A percentile compares a stretch with the other conserved stretches of the same genome.
Conservation (phyloP, 2,797 vertebrate species). For the Siniperca undulata region DNA sequence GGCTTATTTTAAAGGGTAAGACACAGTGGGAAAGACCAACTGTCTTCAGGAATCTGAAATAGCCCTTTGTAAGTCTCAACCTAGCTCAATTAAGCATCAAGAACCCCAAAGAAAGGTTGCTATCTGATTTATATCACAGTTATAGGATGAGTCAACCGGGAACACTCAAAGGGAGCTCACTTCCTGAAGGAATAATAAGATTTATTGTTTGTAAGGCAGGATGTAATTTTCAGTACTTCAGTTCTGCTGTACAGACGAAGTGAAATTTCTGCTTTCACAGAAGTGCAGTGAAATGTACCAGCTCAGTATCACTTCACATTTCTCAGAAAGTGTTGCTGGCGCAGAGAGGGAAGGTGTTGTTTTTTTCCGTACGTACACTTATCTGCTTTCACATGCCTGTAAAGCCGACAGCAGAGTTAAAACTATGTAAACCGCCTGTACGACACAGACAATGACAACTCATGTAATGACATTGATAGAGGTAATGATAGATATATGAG, state of each 20-base stretch:
- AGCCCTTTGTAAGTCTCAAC: constrained; percentile 31
- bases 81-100: constrained; percentile 59
- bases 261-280: constrained; percentile 26
- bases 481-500: neutral
- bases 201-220: constrained; percentile 57
- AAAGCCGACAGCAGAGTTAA: neutral
- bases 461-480: neutral
- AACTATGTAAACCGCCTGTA: neutral
- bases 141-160: constrained; percentile 35
- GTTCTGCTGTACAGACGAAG: constrained; percentile 38
- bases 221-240: constrained; percentile 54
- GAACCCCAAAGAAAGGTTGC: constrained; percentile 33
- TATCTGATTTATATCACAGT: constrained; percentile 59
- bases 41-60: constrained; percentile 22
- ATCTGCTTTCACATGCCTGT: constrained; percentile 8
- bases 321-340: constrained; percentile 47
- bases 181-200: constrained; percentile 51
- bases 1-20: constrained; percentile 13
- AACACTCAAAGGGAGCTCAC: constrained; percentile 43
- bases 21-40: neutral
- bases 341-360: neutral
- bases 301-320: constrained; percentile 64
- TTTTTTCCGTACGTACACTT: neutral
- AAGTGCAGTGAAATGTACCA: constrained; percentile 21
- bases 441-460: neutral